Evolutionary conservation across 2,888 invertebrate species (phyloP), one percentile per base, ranked within the genome.

Genomic region (Meliscaeva auricollis): DNA sequence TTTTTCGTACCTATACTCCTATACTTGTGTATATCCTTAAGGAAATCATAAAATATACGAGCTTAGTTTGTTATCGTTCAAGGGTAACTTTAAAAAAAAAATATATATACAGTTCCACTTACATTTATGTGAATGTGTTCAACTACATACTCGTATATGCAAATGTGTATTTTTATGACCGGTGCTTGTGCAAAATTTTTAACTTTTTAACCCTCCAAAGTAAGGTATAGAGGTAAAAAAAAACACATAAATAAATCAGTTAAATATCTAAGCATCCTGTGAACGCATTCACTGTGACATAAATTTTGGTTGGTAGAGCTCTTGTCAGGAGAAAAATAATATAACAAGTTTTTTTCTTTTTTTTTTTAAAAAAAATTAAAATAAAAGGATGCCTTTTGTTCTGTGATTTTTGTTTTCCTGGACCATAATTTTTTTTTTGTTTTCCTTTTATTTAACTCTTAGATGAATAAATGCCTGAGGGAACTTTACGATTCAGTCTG

Each of bases 181-280:
- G 32, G 5, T 13, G 20, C 62, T 38, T 35, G 13, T 41, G 62
- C 62, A 41, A 72, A 60, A 62, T 68, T 62, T 73, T 68, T 50
- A 62, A 60, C 78, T 48, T 69, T 78, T 62, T 56, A 73, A 73
- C 78, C 69, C 56, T 69, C 44, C 54, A 60, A 62, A 56, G 52
- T 52, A 35, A 17, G 35, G 35, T 35, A 8, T 35, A 52, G 32
- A 60, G 3, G 26, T 41, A 60, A 7, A n/a, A 41, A 60, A 22
- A 38, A 20, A 15, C 5, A 17, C 6, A 74, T 79, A 79, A 84
- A 84, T 84, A 84, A 84, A 84, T 84, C 79, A 84, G 79, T 79
- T 69, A 79, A 78, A 83, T 69, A 74, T 74, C 74, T 79, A 50
- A 74, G 74, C 70, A 58, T 74, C 62, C 62, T 78, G 54, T 68